These are phyloP conservation scores for Perdita meconis DNA, from an alignment of 2,888 invertebrate species.

Conservation along the genomic window DNA sequence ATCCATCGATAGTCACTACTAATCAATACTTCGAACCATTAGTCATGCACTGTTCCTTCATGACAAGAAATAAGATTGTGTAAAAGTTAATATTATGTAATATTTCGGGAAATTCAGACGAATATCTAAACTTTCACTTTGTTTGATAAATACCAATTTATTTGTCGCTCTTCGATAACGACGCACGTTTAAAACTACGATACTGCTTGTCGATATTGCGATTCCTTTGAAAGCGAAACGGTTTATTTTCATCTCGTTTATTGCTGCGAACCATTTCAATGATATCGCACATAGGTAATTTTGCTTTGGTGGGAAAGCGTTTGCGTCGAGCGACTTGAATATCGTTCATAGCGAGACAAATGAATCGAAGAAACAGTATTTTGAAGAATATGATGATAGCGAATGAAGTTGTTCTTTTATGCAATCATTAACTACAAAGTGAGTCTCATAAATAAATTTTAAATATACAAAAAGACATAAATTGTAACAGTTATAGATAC, in stretches of 20 bases:
- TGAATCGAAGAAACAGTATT: background rate
- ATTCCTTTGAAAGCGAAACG: conserved; percentile 26
- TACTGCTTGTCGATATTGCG: conserved; percentile 2
- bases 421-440: too few species aligned
- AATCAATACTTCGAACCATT: conserved; percentile 1
- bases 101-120: too few species aligned
- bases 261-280: conserved; percentile 12
- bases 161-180: conserved; percentile 32
- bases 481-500: too few species aligned
- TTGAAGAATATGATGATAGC: background rate
- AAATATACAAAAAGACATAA: too few species aligned
- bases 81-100: too few species aligned
- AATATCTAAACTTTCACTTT: conserved; percentile 35
- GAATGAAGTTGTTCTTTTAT: background rate
- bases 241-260: conserved; percentile 14
- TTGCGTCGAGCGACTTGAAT: conserved; percentile 15
- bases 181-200: conserved; percentile 19
- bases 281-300: conserved; percentile 21
- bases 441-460: too few species aligned
- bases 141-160: conserved; percentile 35
- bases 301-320: conserved; percentile 2
- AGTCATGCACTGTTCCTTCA: background rate
- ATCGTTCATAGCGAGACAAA: conserved; percentile 8
- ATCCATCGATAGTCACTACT: conserved; percentile 28
- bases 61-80: too few species aligned